Evolutionary conservation across 1,140 invertebrate genomes (phyloP).

Genomic region (Acyrthosiphon pisum): DNA sequence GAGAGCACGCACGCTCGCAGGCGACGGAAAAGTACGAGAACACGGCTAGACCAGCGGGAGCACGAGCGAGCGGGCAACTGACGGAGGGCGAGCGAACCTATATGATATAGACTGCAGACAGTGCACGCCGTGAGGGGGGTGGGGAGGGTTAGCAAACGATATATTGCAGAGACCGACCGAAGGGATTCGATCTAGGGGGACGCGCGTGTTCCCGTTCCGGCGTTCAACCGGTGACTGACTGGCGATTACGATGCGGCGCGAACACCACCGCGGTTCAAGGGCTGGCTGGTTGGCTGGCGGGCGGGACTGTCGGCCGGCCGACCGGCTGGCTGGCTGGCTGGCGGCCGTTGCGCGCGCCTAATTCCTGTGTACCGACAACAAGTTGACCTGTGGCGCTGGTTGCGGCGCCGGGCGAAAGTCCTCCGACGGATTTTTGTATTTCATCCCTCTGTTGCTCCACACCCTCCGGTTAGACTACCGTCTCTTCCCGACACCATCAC

Average conservation of each 20-base stretch:
- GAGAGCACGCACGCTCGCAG: background rate
- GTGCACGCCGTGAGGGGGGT: no score
- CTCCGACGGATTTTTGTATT: background rate
- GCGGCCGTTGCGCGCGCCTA: background rate
- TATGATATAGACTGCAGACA: no score
- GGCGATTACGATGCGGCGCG: background rate
- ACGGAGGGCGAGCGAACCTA: background rate
- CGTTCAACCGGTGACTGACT: background rate
- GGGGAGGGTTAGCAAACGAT: no score
- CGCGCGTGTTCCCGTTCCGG: background rate
- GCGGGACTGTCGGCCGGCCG: background rate
- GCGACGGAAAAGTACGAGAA: background rate
- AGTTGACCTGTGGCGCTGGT: background rate
- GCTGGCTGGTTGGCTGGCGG: background rate
- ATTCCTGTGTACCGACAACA: background rate
- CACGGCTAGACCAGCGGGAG: background rate
- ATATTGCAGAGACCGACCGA: background rate
- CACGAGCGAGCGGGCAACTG: background rate
- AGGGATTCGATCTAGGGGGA: background rate
- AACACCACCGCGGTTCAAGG: background rate
- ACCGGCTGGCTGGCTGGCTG: background rate
- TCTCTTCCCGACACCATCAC: background rate
- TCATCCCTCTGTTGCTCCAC: background rate
- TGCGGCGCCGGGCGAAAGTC: background rate
- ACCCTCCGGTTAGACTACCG: background rate